A percentile compares a stretch with the other conserved stretches of the same genome.
These are phyloP conservation scores for Lepus oiostolus DNA, from an alignment of 2,797 vertebrate genomes.

Conservation along the genomic window DNA sequence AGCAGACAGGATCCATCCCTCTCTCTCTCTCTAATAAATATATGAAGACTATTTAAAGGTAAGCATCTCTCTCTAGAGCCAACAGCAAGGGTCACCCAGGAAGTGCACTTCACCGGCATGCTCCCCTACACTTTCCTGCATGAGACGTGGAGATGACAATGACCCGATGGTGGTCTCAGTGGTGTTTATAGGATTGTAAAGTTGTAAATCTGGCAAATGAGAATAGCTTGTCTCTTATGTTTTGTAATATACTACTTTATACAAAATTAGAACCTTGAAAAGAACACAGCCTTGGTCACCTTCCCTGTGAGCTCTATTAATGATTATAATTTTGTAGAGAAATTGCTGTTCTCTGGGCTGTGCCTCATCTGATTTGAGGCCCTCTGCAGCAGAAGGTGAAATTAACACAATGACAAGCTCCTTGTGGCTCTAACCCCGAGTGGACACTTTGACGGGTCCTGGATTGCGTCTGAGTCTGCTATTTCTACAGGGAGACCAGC, in stretches of 20 bases:
- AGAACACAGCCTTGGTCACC: neutral
- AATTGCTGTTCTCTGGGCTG: slow-evolving; percentile 34
- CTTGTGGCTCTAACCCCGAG: slow-evolving; percentile 55
- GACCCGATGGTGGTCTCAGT: neutral
- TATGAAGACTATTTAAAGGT: too few relatives aligned
- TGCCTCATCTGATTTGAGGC: slow-evolving; percentile 1
- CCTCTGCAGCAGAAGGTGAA: slow-evolving; percentile 50
- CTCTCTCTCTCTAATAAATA: too few relatives aligned
- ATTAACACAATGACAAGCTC: slow-evolving; percentile 68
- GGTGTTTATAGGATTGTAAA: neutral
- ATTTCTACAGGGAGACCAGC: slow-evolving; percentile 45
- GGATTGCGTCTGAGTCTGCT: slow-evolving; percentile 59
- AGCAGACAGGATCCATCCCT: too few relatives aligned
- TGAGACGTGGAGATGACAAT: neutral
- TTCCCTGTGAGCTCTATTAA: slow-evolving; percentile 50
- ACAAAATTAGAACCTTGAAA: slow-evolving; percentile 55
- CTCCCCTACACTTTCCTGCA: neutral
- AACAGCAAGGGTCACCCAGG: neutral
- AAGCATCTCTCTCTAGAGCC: neutral
- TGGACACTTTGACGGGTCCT: slow-evolving; percentile 44
- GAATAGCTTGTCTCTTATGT: slow-evolving; percentile 32
- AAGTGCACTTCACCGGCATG: neutral
- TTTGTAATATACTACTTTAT: slow-evolving; percentile 47
- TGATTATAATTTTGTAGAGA: slow-evolving; percentile 45
- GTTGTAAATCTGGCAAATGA: neutral